Evolutionary conservation across 2,888 invertebrate species (phyloP).

Genomic region (Ypsolopha scabrella): DNA sequence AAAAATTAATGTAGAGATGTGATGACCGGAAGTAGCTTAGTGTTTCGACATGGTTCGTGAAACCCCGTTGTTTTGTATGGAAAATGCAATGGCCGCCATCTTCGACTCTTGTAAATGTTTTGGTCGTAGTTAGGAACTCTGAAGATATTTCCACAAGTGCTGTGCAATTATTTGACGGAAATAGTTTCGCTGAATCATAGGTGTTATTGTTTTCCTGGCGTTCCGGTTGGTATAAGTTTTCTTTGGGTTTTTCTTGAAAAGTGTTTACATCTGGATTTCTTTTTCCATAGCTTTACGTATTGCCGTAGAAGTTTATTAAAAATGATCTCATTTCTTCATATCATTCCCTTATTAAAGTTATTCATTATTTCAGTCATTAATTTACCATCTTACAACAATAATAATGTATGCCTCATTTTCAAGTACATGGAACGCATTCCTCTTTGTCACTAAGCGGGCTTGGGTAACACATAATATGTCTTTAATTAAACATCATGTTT

Average conservation of each 20-base stretch:
- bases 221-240: conserved; percentile 49
- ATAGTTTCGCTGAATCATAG: conserved; percentile 51
- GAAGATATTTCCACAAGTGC: conserved; percentile 52
- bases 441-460: conserved; percentile 55
- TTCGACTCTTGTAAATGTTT: conserved; percentile 87
- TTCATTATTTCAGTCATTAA: conserved; percentile 7
- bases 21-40: conserved; percentile 42
- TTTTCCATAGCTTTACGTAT: conserved; percentile 66
- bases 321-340: conserved; percentile 14
- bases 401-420: conserved; percentile 58
- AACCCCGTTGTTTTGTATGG: conserved; percentile 79
- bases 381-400: conserved; percentile 7
- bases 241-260: conserved; percentile 56
- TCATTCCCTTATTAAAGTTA: neutral
- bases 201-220: conserved; percentile 39
- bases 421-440: conserved; percentile 43
- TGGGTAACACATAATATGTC: conserved; percentile 10
- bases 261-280: conserved; percentile 83
- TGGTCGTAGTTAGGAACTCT: conserved; percentile 70
- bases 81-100: conserved; percentile 88
- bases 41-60: conserved; percentile 58
- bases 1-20: neutral
- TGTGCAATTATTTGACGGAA: conserved; percentile 59
- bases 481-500: neutral
- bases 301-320: conserved; percentile 55